Conservation (phyloP, 2,888 invertebrate genomes). For the Tetragonisca angustula region DNA sequence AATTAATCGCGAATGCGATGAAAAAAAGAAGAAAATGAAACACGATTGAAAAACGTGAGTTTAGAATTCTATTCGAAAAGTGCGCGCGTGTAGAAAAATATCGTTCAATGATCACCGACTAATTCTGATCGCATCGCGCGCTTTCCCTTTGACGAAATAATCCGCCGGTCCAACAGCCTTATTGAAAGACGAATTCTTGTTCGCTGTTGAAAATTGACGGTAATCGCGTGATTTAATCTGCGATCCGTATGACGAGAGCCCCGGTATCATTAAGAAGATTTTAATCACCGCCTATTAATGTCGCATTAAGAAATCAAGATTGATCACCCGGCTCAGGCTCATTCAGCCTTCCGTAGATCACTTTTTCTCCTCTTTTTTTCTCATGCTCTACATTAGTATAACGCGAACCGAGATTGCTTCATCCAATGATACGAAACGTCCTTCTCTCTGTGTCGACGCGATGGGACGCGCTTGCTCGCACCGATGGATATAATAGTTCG, state of each 20-base stretch:
- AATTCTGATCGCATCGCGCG: neutral
- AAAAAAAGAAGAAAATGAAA: no score
- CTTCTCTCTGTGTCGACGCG: slow-evolving; percentile 1
- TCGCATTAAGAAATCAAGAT: slow-evolving; percentile 68
- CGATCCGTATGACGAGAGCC: slow-evolving; percentile 52
- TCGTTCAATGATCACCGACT: neutral
- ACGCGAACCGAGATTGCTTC: slow-evolving; percentile 47
- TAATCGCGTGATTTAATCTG: slow-evolving; percentile 55
- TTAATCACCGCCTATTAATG: slow-evolving; percentile 68
- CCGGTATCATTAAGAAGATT: slow-evolving; percentile 61
- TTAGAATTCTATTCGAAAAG: neutral
- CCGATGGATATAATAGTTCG: slow-evolving; percentile 14
- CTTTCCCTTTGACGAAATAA: neutral
- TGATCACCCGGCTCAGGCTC: slow-evolving; percentile 44
- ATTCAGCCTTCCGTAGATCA: slow-evolving; percentile 27
- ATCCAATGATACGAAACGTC: slow-evolving; percentile 25
- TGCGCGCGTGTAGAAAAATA: neutral
- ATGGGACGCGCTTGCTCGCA: neutral
- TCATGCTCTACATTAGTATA: slow-evolving; percentile 25
- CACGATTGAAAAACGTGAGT: neutral
- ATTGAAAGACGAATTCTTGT: slow-evolving; percentile 31
- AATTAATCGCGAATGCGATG: neutral
- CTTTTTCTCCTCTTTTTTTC: slow-evolving; percentile 1
- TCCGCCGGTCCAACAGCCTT: neutral
- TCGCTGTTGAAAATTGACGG: slow-evolving; percentile 48